These are phyloP conservation scores for Colletes collaris DNA, from an alignment of 2,888 invertebrate species.

Conservation along the genomic window DNA sequence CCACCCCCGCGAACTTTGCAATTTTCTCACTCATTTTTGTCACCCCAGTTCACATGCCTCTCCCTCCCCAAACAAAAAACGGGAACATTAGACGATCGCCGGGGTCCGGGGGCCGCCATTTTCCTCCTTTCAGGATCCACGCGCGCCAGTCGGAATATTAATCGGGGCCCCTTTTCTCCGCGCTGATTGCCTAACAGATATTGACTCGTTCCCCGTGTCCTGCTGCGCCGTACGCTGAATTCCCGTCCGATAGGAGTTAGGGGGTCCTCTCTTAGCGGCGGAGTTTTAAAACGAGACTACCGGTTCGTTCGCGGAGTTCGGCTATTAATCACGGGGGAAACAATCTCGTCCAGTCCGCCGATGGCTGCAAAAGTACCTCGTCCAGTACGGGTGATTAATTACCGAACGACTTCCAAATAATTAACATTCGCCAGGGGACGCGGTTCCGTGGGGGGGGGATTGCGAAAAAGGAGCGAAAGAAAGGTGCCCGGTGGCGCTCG, in stretches of 20 bases:
- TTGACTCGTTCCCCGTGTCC: not conserved
- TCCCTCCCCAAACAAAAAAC: not conserved
- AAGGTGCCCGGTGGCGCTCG: not conserved
- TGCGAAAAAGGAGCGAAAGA: constrained; percentile 16
- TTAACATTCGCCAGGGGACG: constrained; percentile 32
- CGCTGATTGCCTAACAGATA: constrained; percentile 13
- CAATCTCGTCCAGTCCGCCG: constrained; percentile 30
- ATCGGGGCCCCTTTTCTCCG: not conserved
- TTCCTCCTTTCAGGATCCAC: not conserved
- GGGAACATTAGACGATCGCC: constrained; percentile 7
- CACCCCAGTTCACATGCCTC: not conserved
- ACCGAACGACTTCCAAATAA: constrained; percentile 31
- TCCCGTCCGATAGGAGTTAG: not conserved
- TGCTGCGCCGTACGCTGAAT: constrained; percentile 1
- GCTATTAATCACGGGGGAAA: constrained; percentile 29
- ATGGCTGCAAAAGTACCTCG: constrained; percentile 20
- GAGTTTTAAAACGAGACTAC: not conserved
- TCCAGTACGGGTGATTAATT: constrained; percentile 35
- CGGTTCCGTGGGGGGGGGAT: not conserved
- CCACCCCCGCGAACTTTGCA: constrained; percentile 59
- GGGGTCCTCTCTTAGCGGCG: not conserved
- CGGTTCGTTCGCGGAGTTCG: not conserved
- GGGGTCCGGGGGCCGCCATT: not conserved
- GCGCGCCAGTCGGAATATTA: constrained; percentile 3
- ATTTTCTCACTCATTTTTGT: constrained; percentile 62